phyloP scores from a whole-genome alignment of 2,113 vertebrate genomes.

The Caranx melampygus region DNA sequence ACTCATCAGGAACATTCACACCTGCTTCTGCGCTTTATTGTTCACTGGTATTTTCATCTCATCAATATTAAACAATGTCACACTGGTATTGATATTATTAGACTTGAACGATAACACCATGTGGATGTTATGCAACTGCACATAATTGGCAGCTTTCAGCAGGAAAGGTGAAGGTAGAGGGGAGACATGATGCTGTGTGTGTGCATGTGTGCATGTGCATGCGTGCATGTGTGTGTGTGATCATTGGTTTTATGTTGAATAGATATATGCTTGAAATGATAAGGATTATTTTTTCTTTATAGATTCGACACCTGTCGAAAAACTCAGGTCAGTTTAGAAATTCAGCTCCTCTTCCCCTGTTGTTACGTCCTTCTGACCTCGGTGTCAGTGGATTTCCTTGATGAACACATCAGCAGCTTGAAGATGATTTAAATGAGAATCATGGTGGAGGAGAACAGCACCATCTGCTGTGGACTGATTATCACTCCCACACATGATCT shows the following conservation, averaged over 20 bases:
- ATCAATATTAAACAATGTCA: not conserved
- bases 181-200: not conserved
- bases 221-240: no score
- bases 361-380: no score
- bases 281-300: no score
- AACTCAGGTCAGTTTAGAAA: no score
- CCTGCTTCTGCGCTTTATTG: not conserved
- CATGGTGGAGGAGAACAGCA: conserved; percentile 40
- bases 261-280: not conserved
- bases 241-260: not conserved
- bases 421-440: not conserved
- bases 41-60: not conserved
- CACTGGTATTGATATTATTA: not conserved
- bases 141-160: not conserved
- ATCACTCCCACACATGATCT: conserved; percentile 58
- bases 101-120: not conserved
- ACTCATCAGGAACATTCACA: conserved; percentile 25
- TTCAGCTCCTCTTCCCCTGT: no score
- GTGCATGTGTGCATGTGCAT: no score
- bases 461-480: conserved; percentile 66
- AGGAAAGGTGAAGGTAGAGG: no score
- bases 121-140: not conserved
- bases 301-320: no score
- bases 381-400: not conserved
- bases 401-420: not conserved